Evolutionary conservation across 2,113 vertebrate species (phyloP), one percentile per base, ranked within the genome.

Genomic region (Barnardius zonarius): DNA sequence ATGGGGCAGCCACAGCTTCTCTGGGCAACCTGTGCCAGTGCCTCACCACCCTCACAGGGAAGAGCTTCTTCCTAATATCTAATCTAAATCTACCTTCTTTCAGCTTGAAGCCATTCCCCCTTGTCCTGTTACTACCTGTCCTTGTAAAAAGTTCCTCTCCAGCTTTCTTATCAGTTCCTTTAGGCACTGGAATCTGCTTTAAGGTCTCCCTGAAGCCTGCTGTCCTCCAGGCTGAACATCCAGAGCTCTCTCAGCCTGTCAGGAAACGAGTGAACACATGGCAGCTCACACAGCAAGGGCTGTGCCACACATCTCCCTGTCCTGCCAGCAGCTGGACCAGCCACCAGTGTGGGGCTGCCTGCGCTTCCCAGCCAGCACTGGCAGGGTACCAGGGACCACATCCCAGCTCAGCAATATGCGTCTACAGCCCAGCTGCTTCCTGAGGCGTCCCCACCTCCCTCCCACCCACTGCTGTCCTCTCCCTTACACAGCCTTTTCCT

Each of bases 221-320:
- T 59, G 4, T 35, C 35, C 57, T 59, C 6, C 33, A 59, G 33
- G 33, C 22, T 5, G 57, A 59, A 59, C 57, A 59, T 35, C 20
- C 57, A 15, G 13, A 35, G 57, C 13, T 23, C 13, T 23, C 57
- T 59, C 57, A 59, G 33, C 20, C 33, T 35, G 33, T 35, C 57
- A 59, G 57, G 91, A 79, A 64, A 13, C 0, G 46, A 51, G 49
- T 43, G 86, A 76, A n/a, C 20, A 43, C 48, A 15, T 0, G 11
- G 83, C 5, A 4, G 55, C 0, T 9, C 0, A 10, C 5, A 7
- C 0, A 28, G 75, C 67, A 17, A 33, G 23, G 41, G 62, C 27
- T 18, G 7, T 31, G 94, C 90, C 78, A 87, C 5, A 22, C 1
- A 17, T 54, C 52, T 68, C 4, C 55, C 31, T 2, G 2, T 30